phyloP scores from a whole-genome alignment of 1,140 invertebrate genomes.

The Scaptomyza hsui region DNA sequence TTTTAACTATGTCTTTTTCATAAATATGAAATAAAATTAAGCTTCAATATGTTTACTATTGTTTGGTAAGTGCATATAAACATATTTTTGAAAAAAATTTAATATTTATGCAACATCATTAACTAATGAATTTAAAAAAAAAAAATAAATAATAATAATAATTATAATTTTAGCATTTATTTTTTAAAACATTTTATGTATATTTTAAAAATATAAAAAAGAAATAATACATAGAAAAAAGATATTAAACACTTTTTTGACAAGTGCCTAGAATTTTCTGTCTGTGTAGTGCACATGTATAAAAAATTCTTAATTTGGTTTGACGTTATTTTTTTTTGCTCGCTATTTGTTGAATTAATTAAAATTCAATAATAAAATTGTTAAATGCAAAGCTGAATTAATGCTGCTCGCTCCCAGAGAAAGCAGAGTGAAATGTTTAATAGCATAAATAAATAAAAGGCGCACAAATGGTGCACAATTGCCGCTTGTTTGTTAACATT shows the following conservation, averaged over 20 bases:
- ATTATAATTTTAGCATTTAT: no score
- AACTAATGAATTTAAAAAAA: neutral
- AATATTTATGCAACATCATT: neutral
- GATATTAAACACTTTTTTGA: neutral
- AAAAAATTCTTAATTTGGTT: conserved; percentile 37
- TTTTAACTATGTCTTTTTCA: neutral
- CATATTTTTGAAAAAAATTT: neutral
- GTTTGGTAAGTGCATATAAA: neutral
- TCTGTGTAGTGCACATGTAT: neutral
- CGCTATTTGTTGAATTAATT: conserved; percentile 77
- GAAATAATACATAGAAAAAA: no score
- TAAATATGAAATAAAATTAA: neutral
- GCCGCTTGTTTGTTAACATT: conserved; percentile 70
- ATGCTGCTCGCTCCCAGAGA: conserved; percentile 19
- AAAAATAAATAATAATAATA: neutral
- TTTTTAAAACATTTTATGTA: no score
- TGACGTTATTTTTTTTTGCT: conserved; percentile 34
- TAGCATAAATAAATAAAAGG: conserved; percentile 68
- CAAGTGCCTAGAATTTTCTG: conserved; percentile 4
- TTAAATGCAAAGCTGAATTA: conserved; percentile 64
- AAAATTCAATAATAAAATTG: conserved; percentile 78
- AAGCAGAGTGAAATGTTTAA: conserved; percentile 57
- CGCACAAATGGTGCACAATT: conserved; percentile 65
- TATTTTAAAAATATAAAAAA: no score
- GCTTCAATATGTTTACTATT: neutral